A percentile compares a stretch with the other conserved stretches of the same genome.
These are phyloP conservation scores for Tor tambroides DNA, from an alignment of 2,113 vertebrate species.

Conservation along the genomic window DNA sequence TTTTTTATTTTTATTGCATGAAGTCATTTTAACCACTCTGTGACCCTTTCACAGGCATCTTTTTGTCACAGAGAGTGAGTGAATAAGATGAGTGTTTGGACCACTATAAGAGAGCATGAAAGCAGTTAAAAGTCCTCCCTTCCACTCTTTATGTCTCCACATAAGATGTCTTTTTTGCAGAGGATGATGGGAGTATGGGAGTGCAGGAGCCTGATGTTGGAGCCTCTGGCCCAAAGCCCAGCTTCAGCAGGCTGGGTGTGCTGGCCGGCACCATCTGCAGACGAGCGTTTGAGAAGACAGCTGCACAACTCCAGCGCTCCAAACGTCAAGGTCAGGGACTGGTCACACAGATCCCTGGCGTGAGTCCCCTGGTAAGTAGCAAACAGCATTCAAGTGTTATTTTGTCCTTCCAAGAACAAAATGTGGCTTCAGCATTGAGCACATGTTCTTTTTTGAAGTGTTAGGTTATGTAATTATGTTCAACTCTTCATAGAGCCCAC, in stretches of 20 bases:
- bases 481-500: background rate
- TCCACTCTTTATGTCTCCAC: background rate
- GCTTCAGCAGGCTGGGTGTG: conserved; percentile 61
- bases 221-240: conserved; percentile 43
- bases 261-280: conserved; percentile 69
- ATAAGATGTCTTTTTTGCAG: conserved; percentile 35
- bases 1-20: background rate
- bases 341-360: conserved; percentile 70
- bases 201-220: conserved; percentile 32
- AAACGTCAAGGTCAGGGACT: conserved; percentile 71
- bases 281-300: conserved; percentile 69
- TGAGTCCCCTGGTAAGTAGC: conserved; percentile 56
- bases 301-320: conserved; percentile 65
- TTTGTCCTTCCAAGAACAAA: conserved; percentile 21
- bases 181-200: conserved; percentile 28
- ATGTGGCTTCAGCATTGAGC: background rate
- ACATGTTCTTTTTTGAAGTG: background rate
- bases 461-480: conserved; percentile 4
- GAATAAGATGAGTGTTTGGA: conserved; percentile 29
- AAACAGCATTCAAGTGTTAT: background rate
- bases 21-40: background rate
- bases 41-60: conserved; percentile 7
- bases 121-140: background rate
- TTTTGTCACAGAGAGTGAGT: conserved; percentile 11
- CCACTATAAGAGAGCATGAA: conserved; percentile 3